A percentile compares a stretch with the other conserved stretches of the same genome.
These are phyloP conservation scores for Heteromormyrus szaboi DNA, from an alignment of 2,797 vertebrate genomes.

Conservation along the genomic window DNA sequence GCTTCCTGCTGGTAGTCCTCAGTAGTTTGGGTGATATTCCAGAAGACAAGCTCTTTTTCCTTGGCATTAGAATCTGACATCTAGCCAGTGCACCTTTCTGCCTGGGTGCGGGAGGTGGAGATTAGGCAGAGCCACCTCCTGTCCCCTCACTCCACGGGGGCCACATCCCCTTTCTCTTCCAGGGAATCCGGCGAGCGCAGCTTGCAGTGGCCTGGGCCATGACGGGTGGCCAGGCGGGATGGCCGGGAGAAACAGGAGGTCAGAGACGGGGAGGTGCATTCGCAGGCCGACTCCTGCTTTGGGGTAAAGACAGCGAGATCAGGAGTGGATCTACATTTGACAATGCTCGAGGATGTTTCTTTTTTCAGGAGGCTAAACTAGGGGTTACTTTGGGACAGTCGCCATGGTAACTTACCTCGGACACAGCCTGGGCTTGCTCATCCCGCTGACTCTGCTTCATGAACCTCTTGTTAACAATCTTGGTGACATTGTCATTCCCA, in stretches of 20 bases:
- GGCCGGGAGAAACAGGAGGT: slow-evolving; percentile 74
- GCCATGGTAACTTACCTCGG: slow-evolving; percentile 66
- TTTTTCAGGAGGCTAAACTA: background rate
- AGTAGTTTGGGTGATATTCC: slow-evolving; percentile 20
- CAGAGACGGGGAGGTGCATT: slow-evolving; percentile 78
- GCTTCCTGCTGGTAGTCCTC: slow-evolving; percentile 47
- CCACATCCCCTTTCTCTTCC: slow-evolving; percentile 67
- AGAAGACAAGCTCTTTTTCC: slow-evolving; percentile 34
- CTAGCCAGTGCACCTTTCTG: slow-evolving; percentile 29
- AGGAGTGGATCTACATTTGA: background rate
- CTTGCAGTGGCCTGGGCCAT: slow-evolving; percentile 79
- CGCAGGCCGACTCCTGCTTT: slow-evolving; percentile 79
- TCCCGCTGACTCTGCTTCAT: slow-evolving; percentile 73
- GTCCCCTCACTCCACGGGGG: slow-evolving; percentile 61
- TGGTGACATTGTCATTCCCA: slow-evolving; percentile 71
- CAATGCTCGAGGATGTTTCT: background rate
- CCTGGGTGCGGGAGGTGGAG: slow-evolving; percentile 29
- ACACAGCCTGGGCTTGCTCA: slow-evolving; percentile 58
- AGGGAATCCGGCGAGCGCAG: slow-evolving; percentile 70
- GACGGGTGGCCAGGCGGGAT: slow-evolving; percentile 71
- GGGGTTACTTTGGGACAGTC: background rate
- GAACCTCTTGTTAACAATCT: slow-evolving; percentile 81
- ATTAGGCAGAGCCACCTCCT: background rate
- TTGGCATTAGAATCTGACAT: slow-evolving; percentile 47
- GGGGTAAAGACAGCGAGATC: slow-evolving; percentile 7